phyloP scores from a whole-genome alignment of 2,797 vertebrate species.

The Lithobates sylvaticus region DNA sequence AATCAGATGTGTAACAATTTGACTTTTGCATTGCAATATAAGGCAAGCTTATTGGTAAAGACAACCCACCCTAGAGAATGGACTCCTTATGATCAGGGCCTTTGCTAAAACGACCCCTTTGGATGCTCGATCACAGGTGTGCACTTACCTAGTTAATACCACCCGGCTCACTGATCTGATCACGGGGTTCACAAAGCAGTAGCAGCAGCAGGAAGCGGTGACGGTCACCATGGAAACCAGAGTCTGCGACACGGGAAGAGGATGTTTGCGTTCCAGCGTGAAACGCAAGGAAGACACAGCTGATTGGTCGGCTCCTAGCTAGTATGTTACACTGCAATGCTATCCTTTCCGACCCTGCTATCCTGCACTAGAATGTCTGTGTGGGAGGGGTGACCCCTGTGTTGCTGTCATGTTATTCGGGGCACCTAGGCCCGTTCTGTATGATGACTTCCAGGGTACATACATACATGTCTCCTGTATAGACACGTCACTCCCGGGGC shows the following conservation, averaged over 20 bases:
- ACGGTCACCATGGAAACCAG: slow-evolving; percentile 34
- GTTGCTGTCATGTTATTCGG: background rate
- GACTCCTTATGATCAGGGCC: too few species aligned
- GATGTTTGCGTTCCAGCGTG: slow-evolving; percentile 52
- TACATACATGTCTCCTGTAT: background rate
- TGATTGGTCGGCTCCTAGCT: background rate
- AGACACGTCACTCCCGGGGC: slow-evolving; percentile 3
- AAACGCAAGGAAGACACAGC: background rate
- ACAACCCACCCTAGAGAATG: too few species aligned
- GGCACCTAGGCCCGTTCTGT: background rate
- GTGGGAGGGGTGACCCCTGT: background rate
- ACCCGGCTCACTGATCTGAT: background rate
- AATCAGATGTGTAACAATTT: too few species aligned
- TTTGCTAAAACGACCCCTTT: too few species aligned
- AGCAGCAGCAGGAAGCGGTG: background rate
- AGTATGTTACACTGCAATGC: background rate
- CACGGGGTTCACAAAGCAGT: background rate
- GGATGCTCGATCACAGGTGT: too few species aligned
- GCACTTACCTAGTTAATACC: background rate
- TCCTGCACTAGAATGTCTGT: background rate
- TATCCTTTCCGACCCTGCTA: background rate
- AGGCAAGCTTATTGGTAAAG: too few species aligned
- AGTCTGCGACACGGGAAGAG: background rate
- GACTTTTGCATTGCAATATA: too few species aligned
- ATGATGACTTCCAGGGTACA: background rate